phyloP scores from a whole-genome alignment of 2,888 invertebrate genomes.

The Synanthedon tipuliformis region DNA sequence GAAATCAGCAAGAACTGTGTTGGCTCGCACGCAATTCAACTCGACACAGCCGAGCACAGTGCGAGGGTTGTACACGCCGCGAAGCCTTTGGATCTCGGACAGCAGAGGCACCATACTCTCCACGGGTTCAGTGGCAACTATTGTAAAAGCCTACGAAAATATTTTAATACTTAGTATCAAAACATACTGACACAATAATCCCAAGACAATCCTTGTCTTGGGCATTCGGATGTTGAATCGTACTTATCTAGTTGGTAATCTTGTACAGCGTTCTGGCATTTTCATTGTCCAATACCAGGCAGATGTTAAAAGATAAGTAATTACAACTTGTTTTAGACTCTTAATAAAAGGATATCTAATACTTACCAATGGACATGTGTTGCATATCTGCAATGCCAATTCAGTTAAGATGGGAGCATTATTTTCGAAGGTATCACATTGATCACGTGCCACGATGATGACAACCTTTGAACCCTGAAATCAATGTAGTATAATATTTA shows the following conservation, averaged over 20 bases:
- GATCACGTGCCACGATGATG: conserved; percentile 45
- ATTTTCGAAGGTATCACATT: conserved; percentile 41
- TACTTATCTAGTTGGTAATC: too few species aligned
- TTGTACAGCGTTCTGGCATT: too few species aligned
- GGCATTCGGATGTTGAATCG: too few species aligned
- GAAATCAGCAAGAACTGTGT: conserved; percentile 77
- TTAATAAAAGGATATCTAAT: neutral
- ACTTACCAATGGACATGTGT: conserved; percentile 43
- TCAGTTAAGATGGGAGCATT: conserved; percentile 50
- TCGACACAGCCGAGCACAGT: conserved; percentile 75
- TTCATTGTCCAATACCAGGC: too few species aligned
- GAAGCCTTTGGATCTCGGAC: conserved; percentile 74
- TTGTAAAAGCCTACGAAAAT: conserved; percentile 37
- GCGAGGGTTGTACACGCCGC: conserved; percentile 44
- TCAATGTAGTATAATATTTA: too few species aligned
- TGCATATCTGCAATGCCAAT: conserved; percentile 54
- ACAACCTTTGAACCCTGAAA: conserved; percentile 44
- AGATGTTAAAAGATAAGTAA: too few species aligned
- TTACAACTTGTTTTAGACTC: too few species aligned
- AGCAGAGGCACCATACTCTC: conserved; percentile 80
- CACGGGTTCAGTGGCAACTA: conserved; percentile 66
- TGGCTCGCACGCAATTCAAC: conserved; percentile 77
- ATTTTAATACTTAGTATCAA: neutral
- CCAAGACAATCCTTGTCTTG: neutral
- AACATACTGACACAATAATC: neutral